Evolutionary conservation across 2,888 invertebrate genomes (phyloP), one percentile per base, ranked within the genome.

Genomic region (Digitonthophagus gazella): DNA sequence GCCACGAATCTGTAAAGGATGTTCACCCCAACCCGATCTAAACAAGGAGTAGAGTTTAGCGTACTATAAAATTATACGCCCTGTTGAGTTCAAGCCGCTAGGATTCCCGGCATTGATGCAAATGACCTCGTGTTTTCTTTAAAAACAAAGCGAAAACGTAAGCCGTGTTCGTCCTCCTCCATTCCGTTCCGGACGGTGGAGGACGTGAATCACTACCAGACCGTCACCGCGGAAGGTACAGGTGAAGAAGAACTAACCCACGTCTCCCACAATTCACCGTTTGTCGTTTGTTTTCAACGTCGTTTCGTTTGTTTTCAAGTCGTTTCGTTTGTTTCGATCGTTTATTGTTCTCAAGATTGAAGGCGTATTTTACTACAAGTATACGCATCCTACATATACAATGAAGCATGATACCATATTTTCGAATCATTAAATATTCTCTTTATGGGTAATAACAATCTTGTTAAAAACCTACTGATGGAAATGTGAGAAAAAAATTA

Each of bases 111-210:
- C 61, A 56, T 14, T 58, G 64, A 72, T 69, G 71, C 68, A 72
- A 73, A 72, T 71, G 71, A 72, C 66, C 68, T 65, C 73, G 57
- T 64, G 71, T 69, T 71, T 69, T 65, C 69, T 61, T 16, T 6
- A 61, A 61, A 71, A 72, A 72, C 74, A 74, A 72, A 72, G 72
- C 71, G 65, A 58, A 61, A 61, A 44, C 28, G 28, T 44, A 44
- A 18, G 61, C 61, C 61, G 61, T 61, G 20, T 61, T 61, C 61
- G 61, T 61, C 61, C 19, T 18, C 61, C 6, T 57, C 57, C 57
- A 15, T 57, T 19, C 71, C 72, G 74, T 74, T 74, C 74, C 74
- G 65, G 64, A 65, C 71, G 71, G 65, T 54, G 65, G 69, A 67
- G 64, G 72, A 71, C 71, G 70, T 74, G 74, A 74, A 64, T 74